Percentiles rank a stretch among this genome's conserved stretches.
phyloP scores from a whole-genome alignment of 64 coral and sea anemone species.

The Actinia equina region DNA sequence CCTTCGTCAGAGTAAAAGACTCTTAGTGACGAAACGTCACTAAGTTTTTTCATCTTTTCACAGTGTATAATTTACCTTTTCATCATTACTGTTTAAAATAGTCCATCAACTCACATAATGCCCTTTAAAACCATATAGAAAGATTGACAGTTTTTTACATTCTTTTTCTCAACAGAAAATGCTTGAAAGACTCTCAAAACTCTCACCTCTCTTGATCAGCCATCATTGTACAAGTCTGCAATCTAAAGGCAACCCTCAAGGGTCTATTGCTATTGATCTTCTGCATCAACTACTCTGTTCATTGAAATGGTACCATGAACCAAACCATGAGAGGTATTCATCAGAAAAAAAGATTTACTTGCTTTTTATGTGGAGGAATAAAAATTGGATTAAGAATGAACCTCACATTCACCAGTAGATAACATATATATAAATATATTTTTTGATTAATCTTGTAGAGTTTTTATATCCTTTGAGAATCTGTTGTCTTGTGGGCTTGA shows the following conservation, averaged over 20 bases:
- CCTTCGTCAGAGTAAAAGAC: too few species aligned
- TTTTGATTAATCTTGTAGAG: constrained; percentile 22
- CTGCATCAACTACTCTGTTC: constrained; percentile 43
- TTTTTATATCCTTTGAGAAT: constrained; percentile 75
- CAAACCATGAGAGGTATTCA: constrained; percentile 63
- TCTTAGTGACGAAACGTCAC: too few species aligned
- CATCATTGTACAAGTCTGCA: constrained; percentile 47
- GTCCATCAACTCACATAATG: too few species aligned
- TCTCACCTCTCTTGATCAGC: constrained; percentile 49
- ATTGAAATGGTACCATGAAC: constrained; percentile 23
- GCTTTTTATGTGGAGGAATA: background rate
- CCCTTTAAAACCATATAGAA: background rate
- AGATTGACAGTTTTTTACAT: background rate
- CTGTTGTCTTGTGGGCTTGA: constrained; percentile 59
- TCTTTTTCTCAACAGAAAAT: constrained; percentile 58
- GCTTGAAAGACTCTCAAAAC: constrained; percentile 36
- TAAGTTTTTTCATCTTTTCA: too few species aligned
- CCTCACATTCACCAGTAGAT: too few species aligned
- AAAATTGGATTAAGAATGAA: too few species aligned
- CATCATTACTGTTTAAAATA: too few species aligned
- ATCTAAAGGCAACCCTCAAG: constrained; percentile 69
- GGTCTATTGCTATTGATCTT: constrained; percentile 44
- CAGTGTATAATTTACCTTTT: too few species aligned
- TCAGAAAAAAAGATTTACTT: background rate
- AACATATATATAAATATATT: background rate